Conservation (phyloP, 2,888 invertebrate species). For the Aelia acuminata region DNA sequence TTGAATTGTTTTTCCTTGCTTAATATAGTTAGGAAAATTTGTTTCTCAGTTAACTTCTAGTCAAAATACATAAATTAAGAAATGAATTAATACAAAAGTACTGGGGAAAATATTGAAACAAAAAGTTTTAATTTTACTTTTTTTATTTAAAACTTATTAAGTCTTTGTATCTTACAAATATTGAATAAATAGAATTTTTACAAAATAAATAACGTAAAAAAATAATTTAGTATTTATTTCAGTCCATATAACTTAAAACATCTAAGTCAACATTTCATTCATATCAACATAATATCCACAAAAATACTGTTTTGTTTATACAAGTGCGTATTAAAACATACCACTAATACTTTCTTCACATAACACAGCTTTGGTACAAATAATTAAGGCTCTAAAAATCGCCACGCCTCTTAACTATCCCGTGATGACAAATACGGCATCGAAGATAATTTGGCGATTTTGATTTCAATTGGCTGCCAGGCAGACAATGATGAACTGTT, state of each 20-base stretch:
- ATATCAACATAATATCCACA: constrained; percentile 23
- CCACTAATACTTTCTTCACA: constrained; percentile 3
- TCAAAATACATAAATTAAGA: neutral
- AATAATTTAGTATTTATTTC: constrained; percentile 8
- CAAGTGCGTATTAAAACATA: constrained; percentile 38
- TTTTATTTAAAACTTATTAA: constrained; percentile 9
- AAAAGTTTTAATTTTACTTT: neutral
- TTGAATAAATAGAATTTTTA: constrained; percentile 16
- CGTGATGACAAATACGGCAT: constrained; percentile 7
- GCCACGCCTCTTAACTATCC: neutral
- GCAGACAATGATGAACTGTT: neutral
- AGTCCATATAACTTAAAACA: neutral
- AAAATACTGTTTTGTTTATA: constrained; percentile 9
- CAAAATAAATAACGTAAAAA: constrained; percentile 26
- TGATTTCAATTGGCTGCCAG: constrained; percentile 5
- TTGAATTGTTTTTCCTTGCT: no score
- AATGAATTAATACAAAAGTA: neutral
- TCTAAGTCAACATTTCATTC: constrained; percentile 2
- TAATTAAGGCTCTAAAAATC: neutral
- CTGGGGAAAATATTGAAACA: neutral
- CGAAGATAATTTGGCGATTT: neutral
- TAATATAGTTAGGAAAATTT: no score
- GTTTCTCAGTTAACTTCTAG: neutral
- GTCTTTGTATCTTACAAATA: constrained; percentile 22
- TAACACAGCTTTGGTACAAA: constrained; percentile 27